A percentile compares a stretch with the other conserved stretches of the same genome.
phyloP scores from a whole-genome alignment of 2,113 vertebrate species.

The Gnathochromis pfefferi region DNA sequence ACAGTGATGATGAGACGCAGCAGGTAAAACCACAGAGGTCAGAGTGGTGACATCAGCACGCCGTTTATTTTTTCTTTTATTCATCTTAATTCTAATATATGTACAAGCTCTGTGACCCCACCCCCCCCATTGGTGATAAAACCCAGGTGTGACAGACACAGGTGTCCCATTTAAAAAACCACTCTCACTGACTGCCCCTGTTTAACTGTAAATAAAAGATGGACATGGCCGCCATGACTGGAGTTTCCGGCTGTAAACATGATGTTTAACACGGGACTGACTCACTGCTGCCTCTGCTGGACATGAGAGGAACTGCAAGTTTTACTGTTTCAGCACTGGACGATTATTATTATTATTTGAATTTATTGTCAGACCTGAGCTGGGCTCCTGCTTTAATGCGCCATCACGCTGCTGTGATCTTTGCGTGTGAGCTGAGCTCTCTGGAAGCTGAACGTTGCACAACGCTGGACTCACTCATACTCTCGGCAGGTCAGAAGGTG shows the following conservation, averaged over 20 bases:
- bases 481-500: not conserved
- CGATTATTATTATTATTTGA: rapidly evolving
- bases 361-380: not conserved
- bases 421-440: not conserved
- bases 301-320: not conserved
- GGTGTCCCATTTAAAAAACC: not conserved
- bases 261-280: not conserved
- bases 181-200: not conserved
- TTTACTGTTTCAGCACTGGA: rapidly evolving
- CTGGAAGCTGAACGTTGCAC: not conserved
- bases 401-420: not conserved
- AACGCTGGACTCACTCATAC: not conserved
- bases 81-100: not conserved
- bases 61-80: not conserved
- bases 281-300: not conserved
- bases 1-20: not conserved
- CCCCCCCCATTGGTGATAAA: not conserved
- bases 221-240: not conserved
- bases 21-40: not conserved
- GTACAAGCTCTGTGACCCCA: not conserved
- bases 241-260: not conserved
- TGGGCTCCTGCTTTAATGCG: not conserved
- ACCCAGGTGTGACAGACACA: not conserved
- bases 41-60: not conserved
- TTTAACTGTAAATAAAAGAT: not conserved